A percentile compares a stretch with the other conserved stretches of the same genome.
These are phyloP conservation scores for Chaetorhynchus papuensis DNA, from an alignment of 2,113 vertebrate species.

Conservation along the genomic window DNA sequence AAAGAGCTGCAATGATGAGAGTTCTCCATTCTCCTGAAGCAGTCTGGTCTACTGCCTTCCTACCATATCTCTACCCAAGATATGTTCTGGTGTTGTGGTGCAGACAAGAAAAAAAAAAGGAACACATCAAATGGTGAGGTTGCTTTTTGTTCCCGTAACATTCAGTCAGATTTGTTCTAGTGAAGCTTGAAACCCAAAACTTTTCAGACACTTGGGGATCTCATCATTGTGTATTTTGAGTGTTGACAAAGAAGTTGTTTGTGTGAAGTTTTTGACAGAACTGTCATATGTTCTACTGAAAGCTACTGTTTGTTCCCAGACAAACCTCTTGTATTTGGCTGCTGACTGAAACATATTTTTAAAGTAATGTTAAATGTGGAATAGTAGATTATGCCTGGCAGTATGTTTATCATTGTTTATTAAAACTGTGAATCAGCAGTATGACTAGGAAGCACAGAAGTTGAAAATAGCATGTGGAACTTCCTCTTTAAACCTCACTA, in stretches of 20 bases:
- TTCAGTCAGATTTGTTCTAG: not conserved
- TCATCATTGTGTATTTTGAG: not conserved
- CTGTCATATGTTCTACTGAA: not conserved
- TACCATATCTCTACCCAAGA: not conserved
- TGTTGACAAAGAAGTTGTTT: not conserved
- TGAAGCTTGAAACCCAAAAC: not conserved
- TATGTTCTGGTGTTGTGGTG: not conserved
- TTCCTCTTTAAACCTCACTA: conserved; percentile 33
- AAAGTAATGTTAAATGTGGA: not conserved
- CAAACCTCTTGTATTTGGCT: not conserved
- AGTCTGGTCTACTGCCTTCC: not conserved
- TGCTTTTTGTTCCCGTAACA: not conserved
- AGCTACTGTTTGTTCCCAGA: not conserved
- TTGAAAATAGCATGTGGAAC: not conserved
- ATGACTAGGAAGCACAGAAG: not conserved
- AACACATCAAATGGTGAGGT: not conserved
- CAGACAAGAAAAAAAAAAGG: not conserved
- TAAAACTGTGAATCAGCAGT: conserved; percentile 25
- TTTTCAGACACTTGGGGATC: not conserved
- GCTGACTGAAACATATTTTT: not conserved
- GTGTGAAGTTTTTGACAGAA: not conserved
- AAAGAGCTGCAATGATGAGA: not conserved
- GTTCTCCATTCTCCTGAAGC: not conserved
- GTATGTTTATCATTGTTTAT: conserved; percentile 13
- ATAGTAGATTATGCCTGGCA: not conserved